Conservation (phyloP, 2,888 invertebrate species). For the Microctonus hyperodae region DNA sequence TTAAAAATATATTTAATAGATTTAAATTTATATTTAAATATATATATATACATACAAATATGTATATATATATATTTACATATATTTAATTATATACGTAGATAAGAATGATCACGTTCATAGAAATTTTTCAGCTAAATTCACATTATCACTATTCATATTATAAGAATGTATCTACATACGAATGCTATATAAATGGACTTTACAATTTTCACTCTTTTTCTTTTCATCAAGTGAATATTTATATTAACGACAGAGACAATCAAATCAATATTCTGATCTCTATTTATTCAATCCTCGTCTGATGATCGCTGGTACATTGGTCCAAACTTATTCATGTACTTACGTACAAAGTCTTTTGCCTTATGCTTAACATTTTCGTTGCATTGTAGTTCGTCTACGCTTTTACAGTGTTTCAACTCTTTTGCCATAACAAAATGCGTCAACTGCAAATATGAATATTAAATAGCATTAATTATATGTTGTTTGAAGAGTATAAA, state of each 20-base stretch:
- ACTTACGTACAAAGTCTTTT: slow-evolving; percentile 92
- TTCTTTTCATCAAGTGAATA: background rate
- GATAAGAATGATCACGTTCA: slow-evolving; percentile 38
- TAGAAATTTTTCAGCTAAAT: slow-evolving; percentile 38
- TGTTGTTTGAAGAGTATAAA: background rate
- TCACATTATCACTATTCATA: slow-evolving; percentile 20
- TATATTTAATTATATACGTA: slow-evolving; percentile 25
- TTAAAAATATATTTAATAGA: slow-evolving; percentile 29
- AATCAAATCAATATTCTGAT: no score
- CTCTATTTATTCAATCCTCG: slow-evolving; percentile 62
- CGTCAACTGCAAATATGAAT: slow-evolving; percentile 74
- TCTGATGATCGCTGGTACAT: slow-evolving; percentile 76
- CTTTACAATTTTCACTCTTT: slow-evolving; percentile 11
- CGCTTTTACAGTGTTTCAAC: slow-evolving; percentile 86
- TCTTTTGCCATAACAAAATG: slow-evolving; percentile 96
- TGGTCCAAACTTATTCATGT: slow-evolving; percentile 93
- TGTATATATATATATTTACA: slow-evolving; percentile 26
- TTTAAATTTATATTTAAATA: no score
- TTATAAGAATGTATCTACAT: slow-evolving; percentile 27
- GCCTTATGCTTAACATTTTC: slow-evolving; percentile 95
- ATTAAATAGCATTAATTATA: slow-evolving; percentile 21
- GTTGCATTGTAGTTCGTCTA: slow-evolving; percentile 85
- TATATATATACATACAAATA: slow-evolving; percentile 8
- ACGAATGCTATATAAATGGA: slow-evolving; percentile 19
- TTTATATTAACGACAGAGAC: background rate